A percentile compares a stretch with the other conserved stretches of the same genome.
phyloP scores from a whole-genome alignment of 2,113 vertebrate genomes.

The Crotophaga sulcirostris region DNA sequence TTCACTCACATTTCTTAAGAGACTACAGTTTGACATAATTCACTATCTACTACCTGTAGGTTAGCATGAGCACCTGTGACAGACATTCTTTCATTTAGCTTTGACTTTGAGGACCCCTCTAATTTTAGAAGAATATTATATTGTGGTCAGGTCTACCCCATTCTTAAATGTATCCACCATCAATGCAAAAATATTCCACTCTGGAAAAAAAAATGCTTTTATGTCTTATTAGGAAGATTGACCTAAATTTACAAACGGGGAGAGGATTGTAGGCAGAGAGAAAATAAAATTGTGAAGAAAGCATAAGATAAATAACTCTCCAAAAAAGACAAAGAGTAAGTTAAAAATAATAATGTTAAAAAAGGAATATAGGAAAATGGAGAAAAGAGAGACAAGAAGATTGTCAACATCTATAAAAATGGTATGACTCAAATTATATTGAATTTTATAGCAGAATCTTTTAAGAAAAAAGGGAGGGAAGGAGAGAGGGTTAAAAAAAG shows the following conservation, averaged over 20 bases:
- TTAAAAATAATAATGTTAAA: not conserved
- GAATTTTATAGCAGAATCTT: not conserved
- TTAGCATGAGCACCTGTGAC: not conserved
- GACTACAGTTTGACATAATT: not conserved
- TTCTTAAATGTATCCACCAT: not conserved
- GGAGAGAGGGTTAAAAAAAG: not conserved
- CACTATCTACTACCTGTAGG: not conserved
- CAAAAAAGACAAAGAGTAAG: rapidly evolving
- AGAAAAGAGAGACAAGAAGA: not conserved
- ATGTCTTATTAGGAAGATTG: not conserved
- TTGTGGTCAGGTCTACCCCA: not conserved
- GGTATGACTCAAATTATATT: not conserved
- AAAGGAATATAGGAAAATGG: not conserved
- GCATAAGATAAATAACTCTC: not conserved
- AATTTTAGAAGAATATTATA: not conserved
- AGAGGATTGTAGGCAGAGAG: not conserved
- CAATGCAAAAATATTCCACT: not conserved
- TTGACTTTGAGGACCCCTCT: not conserved
- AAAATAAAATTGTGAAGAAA: not conserved
- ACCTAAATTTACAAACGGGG: not conserved
- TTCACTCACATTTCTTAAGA: not conserved
- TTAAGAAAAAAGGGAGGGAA: not conserved
- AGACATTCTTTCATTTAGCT: not conserved
- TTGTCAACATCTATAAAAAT: not conserved
- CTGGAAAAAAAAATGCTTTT: not conserved